These are phyloP conservation scores for Acheta domesticus DNA, from an alignment of 2,888 invertebrate genomes.

Conservation along the genomic window DNA sequence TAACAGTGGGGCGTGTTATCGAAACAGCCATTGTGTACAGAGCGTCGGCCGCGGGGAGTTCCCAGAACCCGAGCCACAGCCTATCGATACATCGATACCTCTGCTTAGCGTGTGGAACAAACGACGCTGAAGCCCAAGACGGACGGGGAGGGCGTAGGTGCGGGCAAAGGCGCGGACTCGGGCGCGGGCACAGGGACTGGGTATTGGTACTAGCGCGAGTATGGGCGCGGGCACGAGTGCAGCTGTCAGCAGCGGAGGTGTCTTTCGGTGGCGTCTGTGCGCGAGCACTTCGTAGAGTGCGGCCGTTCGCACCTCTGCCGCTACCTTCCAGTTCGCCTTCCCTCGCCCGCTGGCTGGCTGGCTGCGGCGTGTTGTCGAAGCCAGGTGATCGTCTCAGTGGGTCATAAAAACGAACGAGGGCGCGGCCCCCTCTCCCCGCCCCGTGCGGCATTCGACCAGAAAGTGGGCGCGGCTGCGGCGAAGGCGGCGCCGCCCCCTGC, in stretches of 20 bases:
- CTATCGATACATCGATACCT: constrained; percentile 18
- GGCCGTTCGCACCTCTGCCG: not conserved
- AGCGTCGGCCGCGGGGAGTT: constrained; percentile 18
- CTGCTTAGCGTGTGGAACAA: constrained; percentile 9
- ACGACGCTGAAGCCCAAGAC: not conserved
- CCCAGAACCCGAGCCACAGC: constrained; percentile 10
- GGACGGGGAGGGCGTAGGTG: not conserved
- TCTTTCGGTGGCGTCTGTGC: too few relatives aligned
- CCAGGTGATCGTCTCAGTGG: constrained; percentile 2
- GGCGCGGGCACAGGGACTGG: too few relatives aligned
- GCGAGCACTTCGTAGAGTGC: not conserved
- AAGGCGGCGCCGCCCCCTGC: not conserved
- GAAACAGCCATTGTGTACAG: constrained; percentile 18
- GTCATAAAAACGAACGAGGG: constrained; percentile 18
- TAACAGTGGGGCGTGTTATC: constrained; percentile 11
- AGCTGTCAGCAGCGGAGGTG: too few relatives aligned
- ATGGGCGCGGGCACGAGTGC: too few relatives aligned
- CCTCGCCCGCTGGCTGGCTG: not conserved
- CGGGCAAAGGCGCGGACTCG: not conserved
- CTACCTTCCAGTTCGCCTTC: not conserved
- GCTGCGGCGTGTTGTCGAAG: not conserved
- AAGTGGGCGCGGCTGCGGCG: not conserved
- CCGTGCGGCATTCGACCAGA: not conserved
- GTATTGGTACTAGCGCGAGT: too few relatives aligned
- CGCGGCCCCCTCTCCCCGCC: not conserved